A percentile compares a stretch with the other conserved stretches of the same genome.
Conservation (phyloP, 2,888 invertebrate genomes). For the Anodontia alba region DNA sequence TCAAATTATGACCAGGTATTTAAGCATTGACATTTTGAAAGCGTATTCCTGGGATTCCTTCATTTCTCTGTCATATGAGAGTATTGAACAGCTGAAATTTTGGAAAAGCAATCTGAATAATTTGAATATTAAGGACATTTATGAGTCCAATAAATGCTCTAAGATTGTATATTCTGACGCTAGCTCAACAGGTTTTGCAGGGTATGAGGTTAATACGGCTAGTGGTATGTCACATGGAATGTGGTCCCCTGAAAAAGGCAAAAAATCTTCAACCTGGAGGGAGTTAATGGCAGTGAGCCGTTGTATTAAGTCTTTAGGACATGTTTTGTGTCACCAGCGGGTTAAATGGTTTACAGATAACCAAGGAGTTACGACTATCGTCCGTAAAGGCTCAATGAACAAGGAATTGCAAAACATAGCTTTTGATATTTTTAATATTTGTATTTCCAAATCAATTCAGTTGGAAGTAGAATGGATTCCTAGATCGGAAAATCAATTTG, state of each 20-base stretch:
- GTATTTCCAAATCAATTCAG: slow-evolving; percentile 20
- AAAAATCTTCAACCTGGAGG: slow-evolving; percentile 49
- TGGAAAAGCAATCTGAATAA: too few relatives aligned
- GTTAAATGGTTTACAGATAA: slow-evolving; percentile 60
- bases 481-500: background rate
- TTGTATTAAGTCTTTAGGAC: background rate
- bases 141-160: too few relatives aligned
- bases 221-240: slow-evolving; percentile 37
- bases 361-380: background rate
- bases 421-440: slow-evolving; percentile 20
- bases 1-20: too few relatives aligned
- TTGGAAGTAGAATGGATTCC: slow-evolving; percentile 5
- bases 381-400: background rate
- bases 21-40: slow-evolving; percentile 15
- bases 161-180: too few relatives aligned
- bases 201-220: slow-evolving; percentile 24
- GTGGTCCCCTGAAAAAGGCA: slow-evolving; percentile 40
- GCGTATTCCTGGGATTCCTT: slow-evolving; percentile 31
- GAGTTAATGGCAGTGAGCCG: too few relatives aligned
- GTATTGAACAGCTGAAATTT: background rate
- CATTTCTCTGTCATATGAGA: too few relatives aligned
- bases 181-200: too few relatives aligned
- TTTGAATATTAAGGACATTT: slow-evolving; percentile 28
- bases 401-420: slow-evolving; percentile 8
- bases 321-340: slow-evolving; percentile 26